Base-by-base conservation (phyloP, 2,797 vertebrate species). In the Delichon dasypus region DNA sequence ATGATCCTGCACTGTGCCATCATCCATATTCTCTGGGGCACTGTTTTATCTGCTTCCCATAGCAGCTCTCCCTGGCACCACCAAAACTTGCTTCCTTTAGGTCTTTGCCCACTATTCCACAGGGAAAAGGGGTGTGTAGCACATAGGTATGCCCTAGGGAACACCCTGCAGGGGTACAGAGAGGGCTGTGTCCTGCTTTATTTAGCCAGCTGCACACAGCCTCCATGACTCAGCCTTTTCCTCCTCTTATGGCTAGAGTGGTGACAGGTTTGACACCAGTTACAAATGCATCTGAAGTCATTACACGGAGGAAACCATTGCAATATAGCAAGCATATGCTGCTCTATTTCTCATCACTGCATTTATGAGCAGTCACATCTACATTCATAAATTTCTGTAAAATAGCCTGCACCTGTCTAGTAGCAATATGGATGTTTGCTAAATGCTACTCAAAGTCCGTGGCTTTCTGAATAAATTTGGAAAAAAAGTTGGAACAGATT, bases 11-110 rank as follows among this genome's bases (percentile, higher is more conserved):
- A 4, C 23, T 40, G 27, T 1, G 2, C 11, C 12, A 10, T 38
- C 20, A 60, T 45, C 13, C 0, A 0, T 34, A 15, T 66, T 34
- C 67, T 76, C 58, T 25, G 14, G 21, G 34, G 7, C 21, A 42
- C 15, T 2, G 0, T 16, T 42, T 70, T 26, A 16, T 44, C 55
- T 40, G 1, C 1, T 48, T 30, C 16, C 36, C 16, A 3, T 0
- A 0, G 22, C 6, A 16, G 4, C 15, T 78, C 30, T 62, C 34
- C 7, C 2, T 2, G 54, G 15, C 21, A 92, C 6, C 9, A 10
- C 2, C 16, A 76, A 50, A 75, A 58, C 21, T 10, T 1, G 0
- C 19, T 66, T 55, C 15, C 50, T 22, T 29, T 47, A 27, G 15
- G 30, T 68, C 7, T 30, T 61, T 71, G 15, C 40, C 34, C n/a